Percentiles rank a stretch among this genome's conserved stretches.
Evolutionary conservation across 1,140 invertebrate genomes (phyloP).

Genomic region (Trichoplusia ni): DNA sequence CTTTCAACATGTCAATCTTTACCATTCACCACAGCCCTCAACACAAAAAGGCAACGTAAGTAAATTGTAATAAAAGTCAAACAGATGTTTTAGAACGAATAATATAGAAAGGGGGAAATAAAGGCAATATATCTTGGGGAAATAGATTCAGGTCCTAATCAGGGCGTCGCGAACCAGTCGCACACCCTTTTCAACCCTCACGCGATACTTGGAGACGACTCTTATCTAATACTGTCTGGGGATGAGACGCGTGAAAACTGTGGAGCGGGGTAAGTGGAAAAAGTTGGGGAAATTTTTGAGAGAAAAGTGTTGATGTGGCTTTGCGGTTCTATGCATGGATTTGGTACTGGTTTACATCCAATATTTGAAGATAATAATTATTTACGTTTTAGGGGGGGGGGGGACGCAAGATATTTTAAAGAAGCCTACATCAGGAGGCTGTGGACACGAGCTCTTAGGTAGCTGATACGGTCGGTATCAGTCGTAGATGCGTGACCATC

Average conservation of each 20-base stretch:
- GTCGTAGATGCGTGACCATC: too few relatives aligned
- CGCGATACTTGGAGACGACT: constrained; percentile 10
- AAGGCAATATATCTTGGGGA: constrained; percentile 39
- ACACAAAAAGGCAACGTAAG: constrained; percentile 22
- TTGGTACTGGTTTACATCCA: too few relatives aligned
- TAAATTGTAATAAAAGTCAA: constrained; percentile 35
- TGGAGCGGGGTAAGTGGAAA: not conserved
- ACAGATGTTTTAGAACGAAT: constrained; percentile 31
- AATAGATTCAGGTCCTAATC: constrained; percentile 43
- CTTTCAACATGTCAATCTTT: constrained; percentile 18
- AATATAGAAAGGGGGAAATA: constrained; percentile 24
- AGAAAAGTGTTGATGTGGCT: too few relatives aligned
- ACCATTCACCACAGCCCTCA: constrained; percentile 16
- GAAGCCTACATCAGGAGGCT: too few relatives aligned
- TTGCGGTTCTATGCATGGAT: too few relatives aligned
- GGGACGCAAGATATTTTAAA: too few relatives aligned
- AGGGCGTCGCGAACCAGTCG: constrained; percentile 8
- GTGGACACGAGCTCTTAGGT: too few relatives aligned
- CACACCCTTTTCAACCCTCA: constrained; percentile 40
- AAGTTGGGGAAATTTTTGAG: not conserved
- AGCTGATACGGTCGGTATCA: too few relatives aligned
- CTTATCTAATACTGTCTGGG: constrained; percentile 28
- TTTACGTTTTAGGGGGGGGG: too few relatives aligned
- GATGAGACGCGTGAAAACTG: not conserved
- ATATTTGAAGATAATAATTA: too few relatives aligned